Percentiles rank a stretch among this genome's conserved stretches.
Conservation (phyloP, 1,140 invertebrate species). For the Mycetomoellerius zeteki region DNA sequence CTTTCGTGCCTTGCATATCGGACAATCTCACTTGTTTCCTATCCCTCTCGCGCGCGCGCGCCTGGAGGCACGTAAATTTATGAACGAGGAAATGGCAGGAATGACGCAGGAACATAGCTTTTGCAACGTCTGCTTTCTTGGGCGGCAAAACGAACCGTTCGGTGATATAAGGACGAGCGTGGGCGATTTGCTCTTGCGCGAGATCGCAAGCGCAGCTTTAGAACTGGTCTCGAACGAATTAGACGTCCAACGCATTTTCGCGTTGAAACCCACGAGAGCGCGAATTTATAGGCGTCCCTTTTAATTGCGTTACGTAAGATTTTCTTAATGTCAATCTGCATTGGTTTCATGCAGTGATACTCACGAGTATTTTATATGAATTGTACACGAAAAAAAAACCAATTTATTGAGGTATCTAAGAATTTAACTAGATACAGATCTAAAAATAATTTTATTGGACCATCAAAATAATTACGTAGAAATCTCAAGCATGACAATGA, state of each 20-base stretch:
- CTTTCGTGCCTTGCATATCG: neutral
- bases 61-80: slow-evolving; percentile 78
- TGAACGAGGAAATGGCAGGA: slow-evolving; percentile 79
- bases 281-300: slow-evolving; percentile 6
- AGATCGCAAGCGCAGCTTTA: slow-evolving; percentile 65
- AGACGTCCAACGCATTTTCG: slow-evolving; percentile 41
- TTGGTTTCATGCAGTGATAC: neutral
- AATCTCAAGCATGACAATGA: too few relatives aligned
- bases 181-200: slow-evolving; percentile 74
- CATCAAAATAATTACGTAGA: too few relatives aligned
- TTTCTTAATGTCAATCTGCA: neutral
- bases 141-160: slow-evolving; percentile 74
- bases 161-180: slow-evolving; percentile 80
- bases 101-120: slow-evolving; percentile 67
- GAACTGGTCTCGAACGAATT: slow-evolving; percentile 73
- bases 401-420: too few relatives aligned
- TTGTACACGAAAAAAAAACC: neutral
- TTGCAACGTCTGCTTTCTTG: slow-evolving; percentile 63
- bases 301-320: slow-evolving; percentile 10
- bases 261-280: neutral
- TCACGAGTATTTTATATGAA: neutral
- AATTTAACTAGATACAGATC: too few relatives aligned
- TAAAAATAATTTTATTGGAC: too few relatives aligned
- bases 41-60: slow-evolving; percentile 41
- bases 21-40: slow-evolving; percentile 50